Percentiles rank a stretch among this genome's conserved stretches.
Conservation (phyloP, 2,113 vertebrate genomes). For the Casuarius casuarius region DNA sequence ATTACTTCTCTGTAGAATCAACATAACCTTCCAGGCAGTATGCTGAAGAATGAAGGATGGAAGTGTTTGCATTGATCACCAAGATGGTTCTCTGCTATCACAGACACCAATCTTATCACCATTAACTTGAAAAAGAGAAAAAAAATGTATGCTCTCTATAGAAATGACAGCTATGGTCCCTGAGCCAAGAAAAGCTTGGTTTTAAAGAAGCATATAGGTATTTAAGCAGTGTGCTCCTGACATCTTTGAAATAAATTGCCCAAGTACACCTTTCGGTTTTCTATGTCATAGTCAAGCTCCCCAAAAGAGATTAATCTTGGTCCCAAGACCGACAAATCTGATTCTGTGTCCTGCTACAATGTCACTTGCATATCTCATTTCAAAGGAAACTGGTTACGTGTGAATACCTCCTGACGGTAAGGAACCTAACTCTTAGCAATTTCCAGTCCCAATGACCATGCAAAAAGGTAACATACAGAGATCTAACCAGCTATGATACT, state of each 20-base stretch:
- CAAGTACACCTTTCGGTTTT: too few relatives aligned
- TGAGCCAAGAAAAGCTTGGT: not conserved
- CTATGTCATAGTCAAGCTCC: too few relatives aligned
- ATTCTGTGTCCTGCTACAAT: not conserved
- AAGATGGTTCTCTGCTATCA: not conserved
- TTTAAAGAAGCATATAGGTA: not conserved
- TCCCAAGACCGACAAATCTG: not conserved
- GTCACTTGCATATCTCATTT: too few relatives aligned
- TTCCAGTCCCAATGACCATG: not conserved
- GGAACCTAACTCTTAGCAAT: not conserved
- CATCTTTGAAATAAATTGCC: not conserved
- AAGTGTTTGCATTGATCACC: not conserved
- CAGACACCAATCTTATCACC: not conserved
- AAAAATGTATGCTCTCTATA: not conserved
- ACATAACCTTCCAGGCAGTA: not conserved
- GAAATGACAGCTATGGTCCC: not conserved
- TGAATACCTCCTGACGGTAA: not conserved
- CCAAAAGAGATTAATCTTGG: not conserved
- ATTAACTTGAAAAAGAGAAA: not conserved
- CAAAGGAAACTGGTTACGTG: not conserved
- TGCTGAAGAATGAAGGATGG: not conserved
- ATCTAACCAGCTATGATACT: not conserved
- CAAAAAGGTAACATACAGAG: conserved; percentile 12
- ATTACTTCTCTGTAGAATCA: not conserved
- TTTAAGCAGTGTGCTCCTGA: not conserved